These are phyloP conservation scores for Argya squamiceps DNA, from an alignment of 2,797 vertebrate genomes.

Conservation along the genomic window DNA sequence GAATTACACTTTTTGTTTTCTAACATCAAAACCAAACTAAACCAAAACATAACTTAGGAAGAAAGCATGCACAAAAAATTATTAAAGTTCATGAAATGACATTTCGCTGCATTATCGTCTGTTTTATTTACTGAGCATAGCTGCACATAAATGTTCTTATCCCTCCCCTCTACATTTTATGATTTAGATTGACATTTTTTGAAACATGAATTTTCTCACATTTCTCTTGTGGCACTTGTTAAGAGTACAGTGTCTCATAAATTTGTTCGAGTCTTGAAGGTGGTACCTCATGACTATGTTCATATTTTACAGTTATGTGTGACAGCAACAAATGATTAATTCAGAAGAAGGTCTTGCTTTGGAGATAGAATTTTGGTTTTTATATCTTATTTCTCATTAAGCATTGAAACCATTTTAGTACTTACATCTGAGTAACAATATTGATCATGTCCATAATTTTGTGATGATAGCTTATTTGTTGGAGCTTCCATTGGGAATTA, in stretches of 20 bases:
- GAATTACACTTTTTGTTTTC: neutral
- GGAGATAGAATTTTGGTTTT: neutral
- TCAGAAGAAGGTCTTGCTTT: neutral
- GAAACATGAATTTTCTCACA: neutral
- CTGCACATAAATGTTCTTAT: neutral
- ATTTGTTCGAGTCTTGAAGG: neutral
- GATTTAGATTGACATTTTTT: neutral
- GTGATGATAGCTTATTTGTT: neutral
- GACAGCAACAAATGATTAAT: neutral
- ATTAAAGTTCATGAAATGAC: neutral
- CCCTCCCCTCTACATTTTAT: neutral
- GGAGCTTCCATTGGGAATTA: neutral
- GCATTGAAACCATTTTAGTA: neutral
- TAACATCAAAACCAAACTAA: neutral
- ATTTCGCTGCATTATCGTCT: neutral
- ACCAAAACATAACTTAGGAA: neutral
- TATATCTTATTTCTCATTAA: neutral
- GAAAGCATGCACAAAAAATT: neutral
- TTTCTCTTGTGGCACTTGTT: neutral
- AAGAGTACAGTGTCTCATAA: neutral
- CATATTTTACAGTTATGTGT: neutral
- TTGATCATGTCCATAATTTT: neutral
- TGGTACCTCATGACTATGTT: neutral
- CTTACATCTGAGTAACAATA: neutral
- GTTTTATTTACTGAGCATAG: neutral